A percentile compares a stretch with the other conserved stretches of the same genome.
phyloP scores from a whole-genome alignment of 2,797 vertebrate genomes.

The Cynopterus sphinx region DNA sequence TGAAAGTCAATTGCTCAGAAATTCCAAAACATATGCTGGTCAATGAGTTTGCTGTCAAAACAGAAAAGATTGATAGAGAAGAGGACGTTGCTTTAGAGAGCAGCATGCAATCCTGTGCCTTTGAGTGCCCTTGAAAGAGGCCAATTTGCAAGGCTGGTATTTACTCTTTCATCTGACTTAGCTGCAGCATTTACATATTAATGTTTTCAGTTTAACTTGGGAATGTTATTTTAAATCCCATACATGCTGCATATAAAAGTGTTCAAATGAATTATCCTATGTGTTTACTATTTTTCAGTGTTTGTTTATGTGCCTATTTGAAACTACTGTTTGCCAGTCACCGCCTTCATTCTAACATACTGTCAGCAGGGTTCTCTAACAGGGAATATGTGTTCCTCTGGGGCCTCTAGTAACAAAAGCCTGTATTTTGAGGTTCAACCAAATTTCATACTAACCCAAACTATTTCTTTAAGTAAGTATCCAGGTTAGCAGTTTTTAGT shows the following conservation, averaged over 20 bases:
- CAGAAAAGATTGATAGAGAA: conserved; percentile 59
- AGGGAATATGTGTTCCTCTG: neutral
- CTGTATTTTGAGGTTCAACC: neutral
- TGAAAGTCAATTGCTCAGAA: conserved; percentile 70
- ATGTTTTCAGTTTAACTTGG: conserved; percentile 69
- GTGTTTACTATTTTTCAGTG: conserved; percentile 67
- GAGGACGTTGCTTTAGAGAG: conserved; percentile 26
- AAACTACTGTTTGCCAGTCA: conserved; percentile 32
- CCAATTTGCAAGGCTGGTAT: conserved; percentile 61
- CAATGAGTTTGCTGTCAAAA: conserved; percentile 70
- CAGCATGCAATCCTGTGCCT: neutral
- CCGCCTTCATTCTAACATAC: conserved; percentile 27
- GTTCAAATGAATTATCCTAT: conserved; percentile 72
- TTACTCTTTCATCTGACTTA: conserved; percentile 64
- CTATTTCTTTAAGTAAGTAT: conserved; percentile 18
- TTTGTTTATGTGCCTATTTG: conserved; percentile 64
- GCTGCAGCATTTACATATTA: conserved; percentile 70
- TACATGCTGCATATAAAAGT: conserved; percentile 68
- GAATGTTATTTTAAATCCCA: conserved; percentile 71
- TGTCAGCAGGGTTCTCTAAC: conserved; percentile 12
- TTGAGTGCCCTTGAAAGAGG: conserved; percentile 66
- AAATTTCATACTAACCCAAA: neutral
- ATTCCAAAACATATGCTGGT: conserved; percentile 67
- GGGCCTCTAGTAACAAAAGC: neutral
- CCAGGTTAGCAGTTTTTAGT: neutral